These are phyloP conservation scores for Pyralis farinalis DNA, from an alignment of 2,888 invertebrate genomes.

Conservation along the genomic window DNA sequence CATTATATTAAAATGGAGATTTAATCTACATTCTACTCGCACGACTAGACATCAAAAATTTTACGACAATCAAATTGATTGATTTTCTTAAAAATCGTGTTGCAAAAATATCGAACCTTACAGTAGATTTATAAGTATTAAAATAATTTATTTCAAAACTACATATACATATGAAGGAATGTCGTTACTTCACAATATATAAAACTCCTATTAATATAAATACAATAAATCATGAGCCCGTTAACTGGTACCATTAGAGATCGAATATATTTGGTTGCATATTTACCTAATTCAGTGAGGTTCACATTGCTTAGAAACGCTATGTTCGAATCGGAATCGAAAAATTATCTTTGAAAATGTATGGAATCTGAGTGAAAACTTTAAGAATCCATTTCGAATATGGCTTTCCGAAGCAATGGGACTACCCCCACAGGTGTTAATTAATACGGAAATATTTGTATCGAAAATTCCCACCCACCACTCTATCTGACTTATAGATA, in stretches of 20 bases:
- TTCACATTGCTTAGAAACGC: too few species aligned
- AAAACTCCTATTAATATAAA: conserved; percentile 7
- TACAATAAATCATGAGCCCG: conserved; percentile 4
- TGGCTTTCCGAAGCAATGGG: too few species aligned
- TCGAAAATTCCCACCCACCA: too few species aligned
- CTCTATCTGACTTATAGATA: too few species aligned
- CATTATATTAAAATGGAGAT: conserved; percentile 14
- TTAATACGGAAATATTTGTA: too few species aligned
- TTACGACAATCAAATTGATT: conserved; percentile 13
- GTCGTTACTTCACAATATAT: conserved; percentile 33
- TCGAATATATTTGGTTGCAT: too few species aligned
- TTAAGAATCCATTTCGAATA: too few species aligned
- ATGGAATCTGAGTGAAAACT: too few species aligned
- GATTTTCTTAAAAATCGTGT: conserved; percentile 8
- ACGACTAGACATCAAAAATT: conserved; percentile 35
- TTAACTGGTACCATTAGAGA: neutral
- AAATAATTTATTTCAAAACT: conserved; percentile 19
- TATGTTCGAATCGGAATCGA: too few species aligned
- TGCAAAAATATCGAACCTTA: conserved; percentile 18
- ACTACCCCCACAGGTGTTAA: too few species aligned
- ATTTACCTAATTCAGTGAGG: too few species aligned
- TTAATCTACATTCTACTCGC: conserved; percentile 18
- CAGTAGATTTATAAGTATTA: conserved; percentile 9
- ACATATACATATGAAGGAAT: conserved; percentile 38
- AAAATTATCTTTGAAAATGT: too few species aligned